Evolutionary conservation across 2,797 vertebrate genomes (phyloP).

Genomic region (Enteromius afrohamiltoni): DNA sequence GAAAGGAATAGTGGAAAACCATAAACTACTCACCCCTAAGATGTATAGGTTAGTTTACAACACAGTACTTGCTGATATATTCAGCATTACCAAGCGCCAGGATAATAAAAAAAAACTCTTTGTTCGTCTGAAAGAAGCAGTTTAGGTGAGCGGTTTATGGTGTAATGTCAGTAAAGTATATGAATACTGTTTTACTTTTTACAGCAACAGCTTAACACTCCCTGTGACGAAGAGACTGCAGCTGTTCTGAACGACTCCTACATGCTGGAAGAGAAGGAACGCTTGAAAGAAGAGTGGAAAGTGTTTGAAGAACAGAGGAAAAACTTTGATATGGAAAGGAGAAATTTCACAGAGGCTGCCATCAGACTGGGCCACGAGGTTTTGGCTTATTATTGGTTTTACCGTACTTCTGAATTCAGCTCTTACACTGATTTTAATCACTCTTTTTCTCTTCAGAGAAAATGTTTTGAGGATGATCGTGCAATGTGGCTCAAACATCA

Average conservation of each 20-base stretch:
- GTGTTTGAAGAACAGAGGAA: slow-evolving; percentile 89
- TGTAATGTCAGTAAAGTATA: too few species aligned
- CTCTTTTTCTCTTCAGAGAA: slow-evolving; percentile 69
- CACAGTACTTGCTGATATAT: too few species aligned
- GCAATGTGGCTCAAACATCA: slow-evolving; percentile 80
- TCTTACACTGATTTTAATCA: not conserved
- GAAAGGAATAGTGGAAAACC: too few species aligned
- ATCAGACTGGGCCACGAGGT: slow-evolving; percentile 95
- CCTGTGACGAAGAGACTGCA: slow-evolving; percentile 87
- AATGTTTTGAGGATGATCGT: slow-evolving; percentile 78
- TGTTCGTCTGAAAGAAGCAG: too few species aligned
- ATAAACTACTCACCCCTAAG: too few species aligned
- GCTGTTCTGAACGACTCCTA: slow-evolving; percentile 86
- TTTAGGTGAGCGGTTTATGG: too few species aligned
- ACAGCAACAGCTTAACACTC: slow-evolving; percentile 88
- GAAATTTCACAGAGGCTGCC: slow-evolving; percentile 94
- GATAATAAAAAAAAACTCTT: not conserved
- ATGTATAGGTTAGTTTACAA: too few species aligned
- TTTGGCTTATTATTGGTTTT: slow-evolving; percentile 33
- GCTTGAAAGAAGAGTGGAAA: slow-evolving; percentile 90
- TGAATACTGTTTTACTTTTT: not conserved
- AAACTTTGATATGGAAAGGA: slow-evolving; percentile 92
- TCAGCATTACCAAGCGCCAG: too few species aligned
- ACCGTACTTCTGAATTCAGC: not conserved
- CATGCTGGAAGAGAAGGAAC: slow-evolving; percentile 89